A percentile compares a stretch with the other conserved stretches of the same genome.
phyloP scores from a whole-genome alignment of 2,797 vertebrate genomes.

The Oreochromis mossambicus region DNA sequence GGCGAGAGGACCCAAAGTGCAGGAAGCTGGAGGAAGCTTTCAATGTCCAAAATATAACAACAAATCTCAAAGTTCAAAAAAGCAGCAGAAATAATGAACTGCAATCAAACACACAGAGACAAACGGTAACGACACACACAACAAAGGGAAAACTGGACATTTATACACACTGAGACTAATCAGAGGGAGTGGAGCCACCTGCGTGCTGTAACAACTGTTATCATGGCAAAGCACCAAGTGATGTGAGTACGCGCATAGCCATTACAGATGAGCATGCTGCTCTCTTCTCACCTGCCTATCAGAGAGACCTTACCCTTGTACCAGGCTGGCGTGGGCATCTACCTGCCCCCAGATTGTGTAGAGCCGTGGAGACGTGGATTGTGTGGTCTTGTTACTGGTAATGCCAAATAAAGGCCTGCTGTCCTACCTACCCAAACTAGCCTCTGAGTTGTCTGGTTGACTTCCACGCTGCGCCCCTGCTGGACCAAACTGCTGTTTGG shows the following conservation, averaged over 20 bases:
- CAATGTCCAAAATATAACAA: not conserved
- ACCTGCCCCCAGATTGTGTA: accelerated
- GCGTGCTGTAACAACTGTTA: accelerated
- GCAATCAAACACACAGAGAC: not conserved
- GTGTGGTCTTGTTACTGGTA: not conserved
- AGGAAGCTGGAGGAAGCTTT: not conserved
- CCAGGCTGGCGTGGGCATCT: not conserved
- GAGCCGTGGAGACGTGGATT: not conserved
- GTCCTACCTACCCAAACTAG: accelerated
- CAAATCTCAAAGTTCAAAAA: not conserved
- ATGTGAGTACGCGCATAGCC: not conserved
- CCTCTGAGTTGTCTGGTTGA: not conserved
- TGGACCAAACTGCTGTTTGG: not conserved
- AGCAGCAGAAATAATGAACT: accelerated
- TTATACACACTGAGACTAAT: not conserved
- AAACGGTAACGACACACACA: not conserved
- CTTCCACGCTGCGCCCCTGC: not conserved
- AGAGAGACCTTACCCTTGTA: not conserved
- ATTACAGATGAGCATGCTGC: not conserved
- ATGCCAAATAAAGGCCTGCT: not conserved
- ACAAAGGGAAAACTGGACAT: not conserved
- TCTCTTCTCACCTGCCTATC: not conserved
- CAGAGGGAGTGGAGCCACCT: not conserved
- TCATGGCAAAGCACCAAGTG: not conserved
- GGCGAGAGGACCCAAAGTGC: not conserved